Evolutionary conservation across 2,888 invertebrate genomes (phyloP), one percentile per base, ranked within the genome.

Genomic region (Sacculina carcini): DNA sequence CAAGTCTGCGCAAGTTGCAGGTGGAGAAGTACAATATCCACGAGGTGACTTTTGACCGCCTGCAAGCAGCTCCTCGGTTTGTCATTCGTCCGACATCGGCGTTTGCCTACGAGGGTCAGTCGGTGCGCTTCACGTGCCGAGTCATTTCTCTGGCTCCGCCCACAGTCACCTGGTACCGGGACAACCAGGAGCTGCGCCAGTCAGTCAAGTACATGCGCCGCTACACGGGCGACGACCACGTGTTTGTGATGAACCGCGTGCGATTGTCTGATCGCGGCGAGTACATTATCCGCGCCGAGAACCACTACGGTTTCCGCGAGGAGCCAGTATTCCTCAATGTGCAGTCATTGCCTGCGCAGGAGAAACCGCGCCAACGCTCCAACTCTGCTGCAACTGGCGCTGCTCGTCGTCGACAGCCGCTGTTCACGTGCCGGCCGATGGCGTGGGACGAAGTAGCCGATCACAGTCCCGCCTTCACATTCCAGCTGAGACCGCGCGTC

Each of bases 141-240:
- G 82, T 99, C 59, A 86, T 98, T 62, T 89, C 89, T 1, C 77
- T 80, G 58, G 90, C 96, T 26, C 76, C 90, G 23, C 89, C 96
- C 34, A 87, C 89, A 0, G 76, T 99, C 56, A 83, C 89, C 23
- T 99, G 98, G 98, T 82, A 79, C 58, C 80, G 83, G 62, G 90
- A 87, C 67, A 86, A 85, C 67, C 75, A 77, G 62, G 94, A 94
- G 64, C 70, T 98, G 51, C 73, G 86, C 51, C 96, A 98, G 69
- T 90, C 90, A 59, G 92, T 94, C 58, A 99, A 99, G 69, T 92
- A 85, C 68, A 98, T 98, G 96, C 96, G 96, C 70, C 78, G 92
- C 62, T 98, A 96, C 65, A 75, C 78, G 40, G 87, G 84, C 51
- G 89, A 94, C 60, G 90, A 96, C 63, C 98, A 89, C 66, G 89